Evolutionary conservation across 2,113 vertebrate genomes (phyloP).

Genomic region (Brachirus orientalis): DNA sequence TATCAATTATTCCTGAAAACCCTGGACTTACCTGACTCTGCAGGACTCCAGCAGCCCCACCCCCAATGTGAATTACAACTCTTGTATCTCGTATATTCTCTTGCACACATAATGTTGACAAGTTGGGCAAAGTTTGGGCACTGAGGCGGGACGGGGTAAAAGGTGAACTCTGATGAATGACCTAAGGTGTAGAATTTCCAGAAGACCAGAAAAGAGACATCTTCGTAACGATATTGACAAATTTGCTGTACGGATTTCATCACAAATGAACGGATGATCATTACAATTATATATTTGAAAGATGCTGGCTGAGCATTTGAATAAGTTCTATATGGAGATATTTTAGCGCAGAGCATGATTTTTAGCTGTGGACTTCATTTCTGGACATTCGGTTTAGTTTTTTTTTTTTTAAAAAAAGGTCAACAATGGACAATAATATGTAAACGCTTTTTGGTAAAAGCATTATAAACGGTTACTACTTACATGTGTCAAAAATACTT

Average conservation of each 20-base stretch:
- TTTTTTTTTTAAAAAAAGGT: conserved; percentile 41
- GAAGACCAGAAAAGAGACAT: conserved; percentile 16
- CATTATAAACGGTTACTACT: conserved; percentile 6
- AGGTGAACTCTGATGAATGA: conserved; percentile 9
- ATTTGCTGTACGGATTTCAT: conserved; percentile 2
- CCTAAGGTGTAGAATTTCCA: conserved; percentile 6
- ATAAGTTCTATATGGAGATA: conserved; percentile 5
- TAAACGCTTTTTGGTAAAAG: conserved; percentile 35
- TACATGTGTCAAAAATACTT: conserved; percentile 17
- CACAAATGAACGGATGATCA: conserved; percentile 2
- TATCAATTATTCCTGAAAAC: conserved; percentile 3
- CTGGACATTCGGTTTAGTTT: conserved; percentile 51
- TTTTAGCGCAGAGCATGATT: conserved; percentile 24
- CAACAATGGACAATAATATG: conserved; percentile 46
- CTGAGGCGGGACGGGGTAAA: background rate
- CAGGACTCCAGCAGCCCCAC: conserved; percentile 40
- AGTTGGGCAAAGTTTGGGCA: background rate
- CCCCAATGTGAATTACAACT: conserved; percentile 17
- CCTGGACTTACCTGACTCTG: conserved; percentile 68
- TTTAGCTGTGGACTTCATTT: conserved; percentile 18
- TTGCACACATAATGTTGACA: background rate
- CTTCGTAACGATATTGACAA: conserved; percentile 33
- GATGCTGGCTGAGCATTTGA: background rate
- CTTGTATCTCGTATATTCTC: too few species aligned
- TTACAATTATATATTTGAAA: background rate